Evolutionary conservation across 2,797 vertebrate species (phyloP).

Genomic region (Gambusia yucatana): DNA sequence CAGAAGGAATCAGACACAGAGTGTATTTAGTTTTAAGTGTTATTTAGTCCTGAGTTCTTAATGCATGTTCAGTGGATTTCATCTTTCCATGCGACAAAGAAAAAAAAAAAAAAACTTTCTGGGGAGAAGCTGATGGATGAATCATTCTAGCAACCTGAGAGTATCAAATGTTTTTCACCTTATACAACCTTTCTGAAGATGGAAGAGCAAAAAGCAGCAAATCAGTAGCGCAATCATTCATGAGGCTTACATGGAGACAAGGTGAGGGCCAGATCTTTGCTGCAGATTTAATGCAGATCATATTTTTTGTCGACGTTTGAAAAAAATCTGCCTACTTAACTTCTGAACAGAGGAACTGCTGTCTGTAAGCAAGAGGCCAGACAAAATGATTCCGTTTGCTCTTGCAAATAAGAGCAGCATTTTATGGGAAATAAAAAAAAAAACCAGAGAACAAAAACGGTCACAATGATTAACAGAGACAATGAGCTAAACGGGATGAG

Average conservation of each 20-base stretch:
- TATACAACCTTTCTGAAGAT: neutral
- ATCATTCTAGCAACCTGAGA: neutral
- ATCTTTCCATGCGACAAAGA: neutral
- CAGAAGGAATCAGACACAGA: neutral
- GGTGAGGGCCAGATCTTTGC: neutral
- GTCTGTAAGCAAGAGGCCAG: too few relatives aligned
- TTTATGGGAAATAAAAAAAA: neutral
- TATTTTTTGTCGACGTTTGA: neutral
- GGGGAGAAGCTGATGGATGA: neutral
- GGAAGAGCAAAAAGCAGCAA: neutral
- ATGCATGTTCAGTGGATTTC: neutral
- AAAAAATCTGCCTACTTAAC: neutral
- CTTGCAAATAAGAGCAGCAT: too few relatives aligned
- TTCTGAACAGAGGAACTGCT: neutral
- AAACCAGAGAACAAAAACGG: neutral
- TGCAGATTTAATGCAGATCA: neutral
- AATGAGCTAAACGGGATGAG: neutral
- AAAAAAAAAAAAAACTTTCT: neutral
- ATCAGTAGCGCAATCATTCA: neutral
- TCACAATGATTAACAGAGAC: too few relatives aligned
- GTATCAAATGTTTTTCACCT: neutral
- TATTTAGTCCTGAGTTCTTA: neutral
- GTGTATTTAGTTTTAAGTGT: neutral
- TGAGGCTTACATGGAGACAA: neutral
- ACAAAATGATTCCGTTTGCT: neutral